A percentile compares a stretch with the other conserved stretches of the same genome.
Conservation (phyloP, 2,888 invertebrate species). For the Scrobipalpa atriplicella region DNA sequence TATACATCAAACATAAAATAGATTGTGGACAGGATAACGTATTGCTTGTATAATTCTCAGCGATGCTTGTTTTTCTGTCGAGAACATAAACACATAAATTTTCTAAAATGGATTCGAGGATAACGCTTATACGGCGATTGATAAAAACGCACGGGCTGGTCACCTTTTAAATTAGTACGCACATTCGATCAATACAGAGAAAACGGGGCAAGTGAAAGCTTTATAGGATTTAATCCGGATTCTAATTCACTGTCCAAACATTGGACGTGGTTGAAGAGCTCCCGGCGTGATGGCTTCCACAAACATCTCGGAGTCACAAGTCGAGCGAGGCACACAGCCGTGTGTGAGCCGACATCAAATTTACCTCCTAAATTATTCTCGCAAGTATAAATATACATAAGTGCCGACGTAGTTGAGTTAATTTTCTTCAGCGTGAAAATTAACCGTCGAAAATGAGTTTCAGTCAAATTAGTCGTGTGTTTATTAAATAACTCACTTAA, state of each 20-base stretch:
- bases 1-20: not conserved
- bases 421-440: conserved; percentile 58
- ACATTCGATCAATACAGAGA: not conserved
- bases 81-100: conserved; percentile 3
- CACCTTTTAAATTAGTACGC: not conserved
- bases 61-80: conserved; percentile 6
- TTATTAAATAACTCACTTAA: conserved; percentile 24
- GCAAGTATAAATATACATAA: conserved; percentile 64
- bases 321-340: not conserved
- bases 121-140: not conserved
- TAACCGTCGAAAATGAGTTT: conserved; percentile 53
- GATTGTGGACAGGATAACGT: not conserved
- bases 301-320: not conserved
- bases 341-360: conserved; percentile 49
- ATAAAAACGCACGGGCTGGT: not conserved
- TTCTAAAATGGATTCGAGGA: not conserved
- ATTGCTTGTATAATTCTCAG: not conserved
- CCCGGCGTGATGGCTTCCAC: conserved; percentile 7
- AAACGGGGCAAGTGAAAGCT: not conserved
- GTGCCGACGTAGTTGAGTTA: conserved; percentile 55
- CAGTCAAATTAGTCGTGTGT: conserved; percentile 41
- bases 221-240: conserved; percentile 12
- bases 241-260: conserved; percentile 20
- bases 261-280: conserved; percentile 1
- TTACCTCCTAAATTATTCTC: conserved; percentile 64